A percentile compares a stretch with the other conserved stretches of the same genome.
Evolutionary conservation across 2,113 vertebrate species (phyloP).

Genomic region (Psilopsiagon aurifrons): DNA sequence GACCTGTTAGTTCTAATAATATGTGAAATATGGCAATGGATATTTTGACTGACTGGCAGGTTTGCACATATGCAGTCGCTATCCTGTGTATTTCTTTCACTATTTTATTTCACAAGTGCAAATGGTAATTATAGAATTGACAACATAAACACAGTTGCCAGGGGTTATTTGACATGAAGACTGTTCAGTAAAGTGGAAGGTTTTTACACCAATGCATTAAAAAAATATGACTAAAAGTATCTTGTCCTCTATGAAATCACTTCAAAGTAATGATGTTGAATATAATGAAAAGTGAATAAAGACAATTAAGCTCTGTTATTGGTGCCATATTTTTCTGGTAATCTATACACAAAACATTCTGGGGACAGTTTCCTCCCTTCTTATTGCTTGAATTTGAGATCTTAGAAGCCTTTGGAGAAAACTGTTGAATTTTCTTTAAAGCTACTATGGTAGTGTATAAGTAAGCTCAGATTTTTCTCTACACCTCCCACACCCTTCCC

Average conservation of each 20-base stretch:
- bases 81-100: accelerated
- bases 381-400: neutral
- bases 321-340: neutral
- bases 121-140: neutral
- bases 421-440: neutral
- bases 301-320: neutral
- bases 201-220: neutral
- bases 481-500: neutral
- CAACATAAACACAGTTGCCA: neutral
- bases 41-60: neutral
- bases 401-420: neutral
- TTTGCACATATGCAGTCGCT: neutral
- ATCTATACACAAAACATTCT: neutral
- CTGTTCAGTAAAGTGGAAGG: neutral
- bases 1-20: neutral
- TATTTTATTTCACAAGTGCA: neutral
- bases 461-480: neutral
- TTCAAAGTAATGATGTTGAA: accelerated
- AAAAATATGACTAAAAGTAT: neutral
- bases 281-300: neutral
- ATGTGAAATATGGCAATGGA: neutral
- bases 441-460: neutral
- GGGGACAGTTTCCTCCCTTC: accelerated
- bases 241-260: neutral
- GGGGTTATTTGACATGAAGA: neutral